phyloP scores from a whole-genome alignment of 2,113 vertebrate genomes.

The Halcyon senegalensis region DNA sequence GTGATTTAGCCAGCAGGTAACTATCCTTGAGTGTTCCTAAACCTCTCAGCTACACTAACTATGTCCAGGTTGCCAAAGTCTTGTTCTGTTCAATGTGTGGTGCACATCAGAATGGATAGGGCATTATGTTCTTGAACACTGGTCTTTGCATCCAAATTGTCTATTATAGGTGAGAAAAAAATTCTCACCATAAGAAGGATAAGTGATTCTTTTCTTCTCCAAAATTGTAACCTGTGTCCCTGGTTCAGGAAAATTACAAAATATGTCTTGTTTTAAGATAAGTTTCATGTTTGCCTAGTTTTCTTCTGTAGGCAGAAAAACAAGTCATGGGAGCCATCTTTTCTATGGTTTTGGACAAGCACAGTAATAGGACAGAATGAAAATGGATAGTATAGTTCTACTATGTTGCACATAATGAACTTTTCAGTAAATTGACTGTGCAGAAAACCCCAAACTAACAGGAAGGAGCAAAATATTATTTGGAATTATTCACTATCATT shows the following conservation, averaged over 20 bases:
- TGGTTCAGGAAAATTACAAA: slow-evolving; percentile 20
- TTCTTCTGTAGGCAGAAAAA: background rate
- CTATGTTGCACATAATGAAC: background rate
- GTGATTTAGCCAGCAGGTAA: background rate
- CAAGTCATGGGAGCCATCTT: slow-evolving; percentile 14
- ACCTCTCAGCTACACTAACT: background rate
- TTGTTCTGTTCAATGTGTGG: background rate
- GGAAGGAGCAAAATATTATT: background rate
- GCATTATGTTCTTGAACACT: background rate
- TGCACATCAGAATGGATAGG: background rate
- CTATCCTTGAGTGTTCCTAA: background rate
- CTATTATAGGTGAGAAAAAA: background rate
- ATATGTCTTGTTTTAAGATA: slow-evolving; percentile 20
- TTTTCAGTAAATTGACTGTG: background rate
- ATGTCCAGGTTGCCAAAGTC: background rate
- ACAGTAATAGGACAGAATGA: slow-evolving; percentile 20
- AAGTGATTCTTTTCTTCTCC: background rate
- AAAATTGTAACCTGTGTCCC: background rate
- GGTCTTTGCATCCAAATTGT: background rate
- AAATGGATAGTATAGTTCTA: slow-evolving; percentile 14
- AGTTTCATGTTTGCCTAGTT: background rate
- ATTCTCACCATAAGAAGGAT: background rate
- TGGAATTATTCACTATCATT: background rate
- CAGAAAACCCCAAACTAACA: background rate
- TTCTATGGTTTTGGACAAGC: background rate